Evolutionary conservation across 2,888 invertebrate genomes (phyloP).

Genomic region (Apamea monoglypha): DNA sequence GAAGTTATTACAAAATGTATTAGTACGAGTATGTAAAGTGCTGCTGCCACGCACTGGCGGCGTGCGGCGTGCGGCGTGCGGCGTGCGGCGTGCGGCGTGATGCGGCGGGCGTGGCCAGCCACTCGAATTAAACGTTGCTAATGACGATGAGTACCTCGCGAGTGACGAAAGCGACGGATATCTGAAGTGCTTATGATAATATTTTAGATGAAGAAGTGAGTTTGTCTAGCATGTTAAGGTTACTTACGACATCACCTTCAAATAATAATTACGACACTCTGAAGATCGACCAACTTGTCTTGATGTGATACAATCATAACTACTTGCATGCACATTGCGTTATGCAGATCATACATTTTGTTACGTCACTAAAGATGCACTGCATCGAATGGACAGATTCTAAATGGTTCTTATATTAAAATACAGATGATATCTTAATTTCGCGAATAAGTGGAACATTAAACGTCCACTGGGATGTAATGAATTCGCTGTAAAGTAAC

Average conservation of each 20-base stretch:
- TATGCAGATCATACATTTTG: neutral
- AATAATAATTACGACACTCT: neutral
- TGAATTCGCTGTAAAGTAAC: slow-evolving; percentile 20
- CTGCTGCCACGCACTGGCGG: neutral
- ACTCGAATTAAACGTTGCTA: slow-evolving; percentile 7
- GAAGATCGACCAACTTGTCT: neutral
- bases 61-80: too few relatives aligned
- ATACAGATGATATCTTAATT: neutral
- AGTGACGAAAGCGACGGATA: neutral
- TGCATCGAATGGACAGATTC: neutral
- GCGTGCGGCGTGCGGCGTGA: too few relatives aligned
- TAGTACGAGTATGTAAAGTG: neutral
- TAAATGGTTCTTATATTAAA: neutral
- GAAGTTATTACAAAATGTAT: slow-evolving; percentile 19
- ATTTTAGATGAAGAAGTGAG: neutral
- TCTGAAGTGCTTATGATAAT: neutral
- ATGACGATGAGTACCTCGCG: neutral
- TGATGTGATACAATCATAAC: neutral
- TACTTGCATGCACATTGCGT: neutral
- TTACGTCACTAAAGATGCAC: neutral
- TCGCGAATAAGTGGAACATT: neutral
- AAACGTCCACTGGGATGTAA: neutral
- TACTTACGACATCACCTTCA: slow-evolving; percentile 9
- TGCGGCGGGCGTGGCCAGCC: neutral
- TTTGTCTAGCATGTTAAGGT: neutral